Evolutionary conservation across 1,140 invertebrate species (phyloP).

Genomic region (Sweltsa coloradensis): DNA sequence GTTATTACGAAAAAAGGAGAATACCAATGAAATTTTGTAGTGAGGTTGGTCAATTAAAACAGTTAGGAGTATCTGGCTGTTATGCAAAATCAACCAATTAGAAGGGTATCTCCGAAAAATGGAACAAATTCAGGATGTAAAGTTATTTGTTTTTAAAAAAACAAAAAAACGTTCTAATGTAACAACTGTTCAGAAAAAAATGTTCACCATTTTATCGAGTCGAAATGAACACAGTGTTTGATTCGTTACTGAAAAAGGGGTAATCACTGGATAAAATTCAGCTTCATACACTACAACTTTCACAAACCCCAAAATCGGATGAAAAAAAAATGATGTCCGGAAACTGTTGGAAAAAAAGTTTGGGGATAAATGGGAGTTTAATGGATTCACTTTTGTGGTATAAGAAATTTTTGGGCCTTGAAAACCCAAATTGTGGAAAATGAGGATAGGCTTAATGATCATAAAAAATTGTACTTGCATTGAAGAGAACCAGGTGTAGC

Average conservation of each 20-base stretch:
- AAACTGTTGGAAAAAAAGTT: background rate
- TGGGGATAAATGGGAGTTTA: too few species aligned
- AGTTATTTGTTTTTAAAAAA: background rate
- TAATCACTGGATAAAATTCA: background rate
- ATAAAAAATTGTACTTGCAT: too few species aligned
- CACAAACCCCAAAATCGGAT: background rate
- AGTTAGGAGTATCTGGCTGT: conserved; percentile 7
- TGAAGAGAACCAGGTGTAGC: too few species aligned
- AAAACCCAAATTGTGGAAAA: too few species aligned
- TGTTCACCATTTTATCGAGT: background rate
- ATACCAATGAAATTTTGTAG: conserved; percentile 12
- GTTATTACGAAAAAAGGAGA: conserved; percentile 12
- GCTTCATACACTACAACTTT: background rate
- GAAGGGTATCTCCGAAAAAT: background rate
- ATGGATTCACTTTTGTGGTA: too few species aligned
- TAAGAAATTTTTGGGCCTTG: too few species aligned
- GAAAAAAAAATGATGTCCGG: background rate
- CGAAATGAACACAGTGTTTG: background rate
- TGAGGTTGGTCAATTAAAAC: conserved; percentile 9
- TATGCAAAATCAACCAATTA: conserved; percentile 11
- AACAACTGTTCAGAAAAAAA: conserved; percentile 1
- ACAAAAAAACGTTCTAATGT: background rate
- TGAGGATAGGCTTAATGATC: too few species aligned
- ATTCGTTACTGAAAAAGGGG: background rate
- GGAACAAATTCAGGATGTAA: background rate